Percentiles rank a stretch among this genome's conserved stretches.
phyloP scores from a whole-genome alignment of 2,113 vertebrate genomes.

The Sylvietta virens region DNA sequence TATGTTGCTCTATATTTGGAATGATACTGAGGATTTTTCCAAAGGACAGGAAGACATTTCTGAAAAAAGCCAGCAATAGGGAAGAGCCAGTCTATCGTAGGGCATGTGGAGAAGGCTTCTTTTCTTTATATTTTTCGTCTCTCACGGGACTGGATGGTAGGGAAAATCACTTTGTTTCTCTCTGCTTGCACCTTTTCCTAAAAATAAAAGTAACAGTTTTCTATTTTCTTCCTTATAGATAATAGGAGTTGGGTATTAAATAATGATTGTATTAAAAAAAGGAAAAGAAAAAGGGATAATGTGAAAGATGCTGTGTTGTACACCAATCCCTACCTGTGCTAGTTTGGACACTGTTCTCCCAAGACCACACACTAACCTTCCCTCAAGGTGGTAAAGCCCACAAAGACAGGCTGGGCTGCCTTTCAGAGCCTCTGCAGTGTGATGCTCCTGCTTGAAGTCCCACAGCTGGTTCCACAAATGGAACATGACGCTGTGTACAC shows the following conservation, averaged over 20 bases:
- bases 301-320: not conserved
- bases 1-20: not conserved
- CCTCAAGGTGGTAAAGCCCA: not conserved
- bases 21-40: not conserved
- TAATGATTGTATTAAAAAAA: not conserved
- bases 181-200: not conserved
- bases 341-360: not conserved
- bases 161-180: not conserved
- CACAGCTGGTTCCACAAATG: rapidly evolving
- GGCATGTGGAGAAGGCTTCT: not conserved
- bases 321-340: not conserved
- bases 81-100: not conserved
- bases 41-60: not conserved
- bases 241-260: not conserved
- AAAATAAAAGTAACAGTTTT: not conserved
- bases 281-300: not conserved
- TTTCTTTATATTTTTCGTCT: not conserved
- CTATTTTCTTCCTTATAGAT: not conserved
- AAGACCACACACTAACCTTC: not conserved
- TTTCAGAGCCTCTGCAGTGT: not conserved
- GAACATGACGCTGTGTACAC: not conserved
- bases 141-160: not conserved
- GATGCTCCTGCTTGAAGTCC: not conserved
- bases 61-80: not conserved
- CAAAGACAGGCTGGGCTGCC: not conserved